phyloP scores from a whole-genome alignment of 1,140 invertebrate genomes.

The Bombus ignitus region DNA sequence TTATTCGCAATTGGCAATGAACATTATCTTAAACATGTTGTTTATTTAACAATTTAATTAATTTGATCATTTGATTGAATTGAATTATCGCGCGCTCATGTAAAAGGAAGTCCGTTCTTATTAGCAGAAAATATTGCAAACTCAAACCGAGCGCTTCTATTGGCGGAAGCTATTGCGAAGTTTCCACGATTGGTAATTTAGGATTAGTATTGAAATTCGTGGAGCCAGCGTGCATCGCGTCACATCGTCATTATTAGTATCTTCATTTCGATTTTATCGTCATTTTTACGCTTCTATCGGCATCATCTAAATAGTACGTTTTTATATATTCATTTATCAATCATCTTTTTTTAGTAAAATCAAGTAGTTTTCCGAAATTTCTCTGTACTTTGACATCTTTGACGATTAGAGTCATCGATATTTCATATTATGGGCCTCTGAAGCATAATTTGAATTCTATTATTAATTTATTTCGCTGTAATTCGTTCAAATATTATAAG shows the following conservation, averaged over 20 bases:
- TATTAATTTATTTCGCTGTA: neutral
- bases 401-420: neutral
- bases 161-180: neutral
- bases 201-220: neutral
- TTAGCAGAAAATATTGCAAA: neutral
- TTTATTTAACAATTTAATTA: neutral
- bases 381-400: neutral
- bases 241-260: neutral
- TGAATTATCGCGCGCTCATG: neutral
- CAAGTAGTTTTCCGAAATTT: neutral
- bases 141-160: neutral
- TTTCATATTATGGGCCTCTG: neutral
- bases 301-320: neutral
- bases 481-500: neutral
- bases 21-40: neutral
- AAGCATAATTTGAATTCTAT: neutral
- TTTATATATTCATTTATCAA: neutral
- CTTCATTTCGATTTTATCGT: neutral
- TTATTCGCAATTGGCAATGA: neutral
- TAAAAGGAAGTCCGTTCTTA: neutral
- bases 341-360: neutral
- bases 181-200: neutral
- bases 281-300: neutral
- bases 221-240: neutral
- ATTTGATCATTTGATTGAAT: neutral